Conservation (phyloP, 2,888 invertebrate genomes). For the Drosophila paracracens region DNA sequence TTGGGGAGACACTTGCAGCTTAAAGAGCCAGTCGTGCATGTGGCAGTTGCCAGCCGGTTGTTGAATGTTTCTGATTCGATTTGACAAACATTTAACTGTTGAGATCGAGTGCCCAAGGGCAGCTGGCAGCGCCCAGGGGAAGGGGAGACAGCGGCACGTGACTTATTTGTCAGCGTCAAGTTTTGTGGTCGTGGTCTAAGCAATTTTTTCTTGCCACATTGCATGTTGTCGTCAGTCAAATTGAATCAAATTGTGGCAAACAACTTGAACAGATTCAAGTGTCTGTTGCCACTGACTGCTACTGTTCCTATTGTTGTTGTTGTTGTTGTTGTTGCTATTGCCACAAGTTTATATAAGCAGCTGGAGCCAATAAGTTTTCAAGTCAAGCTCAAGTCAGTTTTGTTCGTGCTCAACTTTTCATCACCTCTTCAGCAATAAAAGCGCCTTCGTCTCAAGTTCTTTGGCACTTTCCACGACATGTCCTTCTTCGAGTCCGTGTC, state of each 20-base stretch:
- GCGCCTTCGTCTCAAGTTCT: conserved; percentile 35
- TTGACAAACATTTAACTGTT: conserved; percentile 61
- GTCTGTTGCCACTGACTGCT: conserved; percentile 31
- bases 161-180: conserved; percentile 63
- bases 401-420: conserved; percentile 43
- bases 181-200: conserved; percentile 59
- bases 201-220: conserved; percentile 61
- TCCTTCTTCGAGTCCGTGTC: conserved; percentile 13
- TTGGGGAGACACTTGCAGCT: conserved; percentile 40
- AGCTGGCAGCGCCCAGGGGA: background rate
- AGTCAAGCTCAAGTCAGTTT: conserved; percentile 35
- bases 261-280: conserved; percentile 73
- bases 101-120: too few relatives aligned
- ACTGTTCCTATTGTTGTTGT: background rate
- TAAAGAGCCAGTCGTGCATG: conserved; percentile 58
- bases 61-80: conserved; percentile 65
- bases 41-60: conserved; percentile 33
- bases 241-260: conserved; percentile 75
- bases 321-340: conserved; percentile 13
- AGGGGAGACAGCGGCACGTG: conserved; percentile 53
- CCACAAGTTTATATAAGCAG: conserved; percentile 52
- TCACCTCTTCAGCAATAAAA: conserved; percentile 41
- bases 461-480: conserved; percentile 43
- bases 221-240: conserved; percentile 66
- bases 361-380: conserved; percentile 51